Conservation (phyloP, 2,888 invertebrate species). For the Himalopsyche anomala region DNA sequence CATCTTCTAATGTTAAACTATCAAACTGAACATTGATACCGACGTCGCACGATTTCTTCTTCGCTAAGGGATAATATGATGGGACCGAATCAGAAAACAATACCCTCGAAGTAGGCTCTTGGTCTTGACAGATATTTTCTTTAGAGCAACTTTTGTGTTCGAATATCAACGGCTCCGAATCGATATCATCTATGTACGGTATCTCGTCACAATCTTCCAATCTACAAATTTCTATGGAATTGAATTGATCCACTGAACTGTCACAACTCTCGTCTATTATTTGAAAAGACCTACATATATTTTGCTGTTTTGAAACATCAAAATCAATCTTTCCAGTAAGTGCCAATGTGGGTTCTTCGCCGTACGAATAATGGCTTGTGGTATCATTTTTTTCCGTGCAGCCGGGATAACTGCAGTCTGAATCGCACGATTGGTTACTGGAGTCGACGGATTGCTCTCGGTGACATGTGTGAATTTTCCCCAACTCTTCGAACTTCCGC, state of each 20-base stretch:
- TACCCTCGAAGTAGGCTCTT: constrained; percentile 73
- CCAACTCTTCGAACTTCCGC: constrained; percentile 37
- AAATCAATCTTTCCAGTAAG: constrained; percentile 41
- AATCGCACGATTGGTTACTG: constrained; percentile 62
- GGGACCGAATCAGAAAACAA: constrained; percentile 70
- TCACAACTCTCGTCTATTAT: constrained; percentile 46
- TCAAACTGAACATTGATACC: constrained; percentile 53
- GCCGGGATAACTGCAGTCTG: constrained; percentile 62
- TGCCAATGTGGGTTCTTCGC: constrained; percentile 23
- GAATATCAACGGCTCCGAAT: constrained; percentile 74
- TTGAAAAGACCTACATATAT: constrained; percentile 66
- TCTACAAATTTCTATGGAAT: constrained; percentile 46
- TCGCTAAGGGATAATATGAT: constrained; percentile 3
- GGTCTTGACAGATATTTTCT: constrained; percentile 69
- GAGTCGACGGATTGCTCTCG: constrained; percentile 64
- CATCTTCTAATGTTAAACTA: constrained; percentile 45
- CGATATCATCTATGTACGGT: constrained; percentile 75
- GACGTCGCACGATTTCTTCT: constrained; percentile 56
- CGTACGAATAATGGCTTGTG: constrained; percentile 50
- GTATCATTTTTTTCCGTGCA: constrained; percentile 51
- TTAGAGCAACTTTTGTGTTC: constrained; percentile 68
- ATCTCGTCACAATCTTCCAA: constrained; percentile 68
- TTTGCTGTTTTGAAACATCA: constrained; percentile 68
- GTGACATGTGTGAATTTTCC: constrained; percentile 43
- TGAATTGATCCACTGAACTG: constrained; percentile 44